These are phyloP conservation scores for Papilio gigon DNA, from an alignment of 2,888 invertebrate genomes.

Conservation along the genomic window DNA sequence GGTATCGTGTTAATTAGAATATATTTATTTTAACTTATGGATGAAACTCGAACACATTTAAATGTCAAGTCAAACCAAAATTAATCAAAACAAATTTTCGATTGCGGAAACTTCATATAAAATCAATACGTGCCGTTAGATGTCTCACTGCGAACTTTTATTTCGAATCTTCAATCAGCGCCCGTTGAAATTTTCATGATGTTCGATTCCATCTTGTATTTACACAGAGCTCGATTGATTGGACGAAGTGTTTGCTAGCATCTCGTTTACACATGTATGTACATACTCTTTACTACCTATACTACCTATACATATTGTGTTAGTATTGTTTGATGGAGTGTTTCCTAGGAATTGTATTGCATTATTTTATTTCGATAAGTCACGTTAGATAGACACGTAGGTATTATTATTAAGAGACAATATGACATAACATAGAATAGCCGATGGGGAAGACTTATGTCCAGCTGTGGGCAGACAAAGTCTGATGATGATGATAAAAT, in stretches of 20 bases:
- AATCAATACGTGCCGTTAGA: conserved; percentile 20
- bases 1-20: too few relatives aligned
- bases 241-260: conserved; percentile 27
- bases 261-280: conserved; percentile 19
- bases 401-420: too few relatives aligned
- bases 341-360: neutral
- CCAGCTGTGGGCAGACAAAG: too few relatives aligned
- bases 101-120: conserved; percentile 8
- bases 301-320: neutral
- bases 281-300: neutral
- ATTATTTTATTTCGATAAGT: too few relatives aligned
- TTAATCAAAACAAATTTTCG: conserved; percentile 19
- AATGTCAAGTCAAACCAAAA: conserved; percentile 16
- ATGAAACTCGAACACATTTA: conserved; percentile 1
- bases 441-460: too few relatives aligned
- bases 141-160: conserved; percentile 14
- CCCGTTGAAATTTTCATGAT: conserved; percentile 21
- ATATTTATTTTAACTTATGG: neutral
- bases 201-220: conserved; percentile 28
- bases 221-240: conserved; percentile 21
- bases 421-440: too few relatives aligned
- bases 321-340: neutral
- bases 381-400: too few relatives aligned
- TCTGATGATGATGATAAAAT: too few relatives aligned
- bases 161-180: conserved; percentile 25